These are phyloP conservation scores for Lasioglossum pauxillum DNA, from an alignment of 2,888 invertebrate genomes.

Conservation along the genomic window DNA sequence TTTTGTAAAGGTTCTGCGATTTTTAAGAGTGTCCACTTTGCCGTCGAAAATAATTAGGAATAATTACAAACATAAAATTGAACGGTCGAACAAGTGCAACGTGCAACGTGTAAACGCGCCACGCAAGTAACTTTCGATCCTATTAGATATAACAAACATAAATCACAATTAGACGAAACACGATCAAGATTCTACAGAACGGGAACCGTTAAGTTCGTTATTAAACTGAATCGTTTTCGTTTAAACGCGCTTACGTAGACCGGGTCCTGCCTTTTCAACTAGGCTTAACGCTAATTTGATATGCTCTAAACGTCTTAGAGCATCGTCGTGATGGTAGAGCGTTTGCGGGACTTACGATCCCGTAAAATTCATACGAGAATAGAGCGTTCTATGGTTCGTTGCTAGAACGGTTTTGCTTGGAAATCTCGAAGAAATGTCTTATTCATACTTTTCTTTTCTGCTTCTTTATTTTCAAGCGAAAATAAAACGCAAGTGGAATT, in stretches of 20 bases:
- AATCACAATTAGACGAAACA: not conserved
- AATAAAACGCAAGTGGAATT: not conserved
- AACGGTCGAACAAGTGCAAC: not conserved
- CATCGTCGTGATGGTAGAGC: not conserved
- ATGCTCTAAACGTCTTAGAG: conserved; percentile 9
- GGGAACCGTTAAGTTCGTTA: conserved; percentile 5
- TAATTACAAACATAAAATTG: too few species aligned
- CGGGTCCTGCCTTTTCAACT: not conserved
- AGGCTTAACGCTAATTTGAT: conserved; percentile 6
- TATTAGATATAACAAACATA: not conserved
- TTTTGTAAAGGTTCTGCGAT: too few species aligned
- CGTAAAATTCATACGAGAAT: conserved; percentile 1
- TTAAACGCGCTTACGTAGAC: not conserved
- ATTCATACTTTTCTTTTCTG: not conserved
- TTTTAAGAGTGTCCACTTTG: too few species aligned
- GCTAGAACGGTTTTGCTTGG: not conserved
- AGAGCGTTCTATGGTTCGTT: not conserved
- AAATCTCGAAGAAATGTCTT: not conserved
- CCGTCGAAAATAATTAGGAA: too few species aligned
- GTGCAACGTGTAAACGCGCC: not conserved
- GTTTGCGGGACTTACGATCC: conserved; percentile 2
- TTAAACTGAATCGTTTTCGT: conserved; percentile 6
- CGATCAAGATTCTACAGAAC: not conserved
- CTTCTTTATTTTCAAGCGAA: not conserved
- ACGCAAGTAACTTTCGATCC: not conserved